Evolutionary conservation across 2,113 vertebrate species (phyloP).

Genomic region (Pachycephala philippinensis): DNA sequence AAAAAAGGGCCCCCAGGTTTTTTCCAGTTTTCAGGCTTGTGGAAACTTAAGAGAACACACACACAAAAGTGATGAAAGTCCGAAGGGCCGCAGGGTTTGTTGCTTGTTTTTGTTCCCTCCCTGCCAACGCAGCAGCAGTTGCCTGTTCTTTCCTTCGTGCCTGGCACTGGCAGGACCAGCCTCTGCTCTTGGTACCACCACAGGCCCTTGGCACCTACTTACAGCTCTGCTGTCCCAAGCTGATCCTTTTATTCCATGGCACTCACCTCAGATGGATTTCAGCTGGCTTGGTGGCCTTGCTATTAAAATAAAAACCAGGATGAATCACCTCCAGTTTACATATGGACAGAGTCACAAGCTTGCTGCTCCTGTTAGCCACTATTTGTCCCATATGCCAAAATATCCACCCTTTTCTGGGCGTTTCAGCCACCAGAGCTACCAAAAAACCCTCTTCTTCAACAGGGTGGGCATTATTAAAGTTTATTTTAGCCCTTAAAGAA

Average conservation of each 20-base stretch:
- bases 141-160: constrained; percentile 17
- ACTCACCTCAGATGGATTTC: constrained; percentile 62
- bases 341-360: neutral
- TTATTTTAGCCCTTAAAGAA: constrained; percentile 13
- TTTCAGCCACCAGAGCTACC: constrained; percentile 60
- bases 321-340: constrained; percentile 67
- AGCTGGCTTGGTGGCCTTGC: constrained; percentile 63
- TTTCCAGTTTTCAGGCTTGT: neutral
- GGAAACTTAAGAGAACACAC: neutral
- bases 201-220: constrained; percentile 47
- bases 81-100: neutral
- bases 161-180: neutral
- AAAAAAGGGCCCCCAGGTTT: neutral
- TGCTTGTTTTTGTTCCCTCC: neutral
- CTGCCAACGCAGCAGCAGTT: constrained; percentile 40
- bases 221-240: constrained; percentile 59
- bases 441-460: neutral
- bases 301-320: constrained; percentile 65
- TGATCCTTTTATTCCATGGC: constrained; percentile 68
- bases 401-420: constrained; percentile 37
- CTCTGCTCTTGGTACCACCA: constrained; percentile 21
- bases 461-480: constrained; percentile 14
- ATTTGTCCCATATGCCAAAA: constrained; percentile 34
- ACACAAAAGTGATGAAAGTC: neutral
- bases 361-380: constrained; percentile 61